Conservation (phyloP, 2,888 invertebrate species). For the Emmelina monodactyla region DNA sequence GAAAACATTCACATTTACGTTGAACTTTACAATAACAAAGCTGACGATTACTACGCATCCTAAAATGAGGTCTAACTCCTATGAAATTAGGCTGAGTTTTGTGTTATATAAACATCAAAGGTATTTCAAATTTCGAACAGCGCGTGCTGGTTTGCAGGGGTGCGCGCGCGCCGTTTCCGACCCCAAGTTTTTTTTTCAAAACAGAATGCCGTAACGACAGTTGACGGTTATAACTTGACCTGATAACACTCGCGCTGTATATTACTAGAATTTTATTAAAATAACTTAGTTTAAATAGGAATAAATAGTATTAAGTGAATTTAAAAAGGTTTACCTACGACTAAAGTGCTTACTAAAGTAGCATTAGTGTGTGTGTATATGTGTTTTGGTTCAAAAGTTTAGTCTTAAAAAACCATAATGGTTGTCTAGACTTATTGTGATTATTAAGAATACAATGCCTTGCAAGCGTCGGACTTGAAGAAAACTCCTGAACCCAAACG, state of each 20-base stretch:
- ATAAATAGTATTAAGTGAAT: too few relatives aligned
- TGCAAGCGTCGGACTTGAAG: slow-evolving; percentile 4
- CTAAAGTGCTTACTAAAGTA: too few relatives aligned
- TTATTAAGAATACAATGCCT: not conserved
- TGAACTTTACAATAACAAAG: not conserved
- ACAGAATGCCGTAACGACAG: slow-evolving; percentile 32
- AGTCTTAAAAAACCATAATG: too few relatives aligned
- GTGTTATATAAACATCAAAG: not conserved
- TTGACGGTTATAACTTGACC: slow-evolving; percentile 42
- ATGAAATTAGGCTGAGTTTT: not conserved
- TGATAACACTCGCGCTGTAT: slow-evolving; percentile 19
- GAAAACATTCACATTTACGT: not conserved
- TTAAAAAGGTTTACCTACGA: too few relatives aligned
- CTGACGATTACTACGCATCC: not conserved
- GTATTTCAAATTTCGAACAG: slow-evolving; percentile 19
- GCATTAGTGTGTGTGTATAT: too few relatives aligned
- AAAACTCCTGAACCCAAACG: slow-evolving; percentile 20
- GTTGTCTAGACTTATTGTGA: not conserved
- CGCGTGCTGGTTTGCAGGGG: slow-evolving; percentile 51
- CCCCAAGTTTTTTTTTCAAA: slow-evolving; percentile 36
- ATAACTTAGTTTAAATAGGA: not conserved
- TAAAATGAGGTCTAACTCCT: not conserved
- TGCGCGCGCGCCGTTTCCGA: slow-evolving; percentile 54
- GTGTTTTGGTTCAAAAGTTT: too few relatives aligned
- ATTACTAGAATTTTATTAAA: slow-evolving; percentile 4